Base-by-base conservation (phyloP, 2,113 vertebrate genomes). In the Carassius auratus region DNA sequence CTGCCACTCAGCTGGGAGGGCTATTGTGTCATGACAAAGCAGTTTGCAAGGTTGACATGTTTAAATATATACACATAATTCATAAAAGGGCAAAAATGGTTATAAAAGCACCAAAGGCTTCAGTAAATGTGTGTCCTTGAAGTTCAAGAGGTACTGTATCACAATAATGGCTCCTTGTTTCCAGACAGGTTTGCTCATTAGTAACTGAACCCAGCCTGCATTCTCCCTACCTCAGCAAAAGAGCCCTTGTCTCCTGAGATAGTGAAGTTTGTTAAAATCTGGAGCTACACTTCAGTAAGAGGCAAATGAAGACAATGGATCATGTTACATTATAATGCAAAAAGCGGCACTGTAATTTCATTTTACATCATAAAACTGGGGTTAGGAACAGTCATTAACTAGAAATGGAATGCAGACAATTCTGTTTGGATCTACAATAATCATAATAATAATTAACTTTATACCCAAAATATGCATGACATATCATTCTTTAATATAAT, bases 401-500 rank as follows among this genome's bases (percentile, higher is more conserved):
- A 21, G 36, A 42, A 71, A 59, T 8, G 8, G 19, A 42, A 21
- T 42, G 36, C 8, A 6, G 17, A 71, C 17, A 71, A 71, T 71
- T 3, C 45, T 17, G 14, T 52, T 52, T 52, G 14, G 7, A 10
- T 26, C 14, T 55, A 71, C 68, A 71, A 71, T 59, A 68, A 73
- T 42, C 6, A 30, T 7, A 1, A 21, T 3, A 71, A 73, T 38
- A 13, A 26, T 6, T 5, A 21, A 23, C 21, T 10, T 12, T 52
- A 12, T 33, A 42, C 61, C 48, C 19, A 62, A 91, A 84, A 83
- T 83, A 83, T 80, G 79, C 88, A 86, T 84, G 81, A 87, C 80
- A 52, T 83, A 86, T 48, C 89, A 84, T 55, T 87, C 68, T 93
- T 93, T 93, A 93, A 91, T 85, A 88, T 86, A 83, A 89, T 84